These are phyloP conservation scores for Erinaceus europaeus DNA, from an alignment of 2,113 vertebrate species.

Conservation along the genomic window DNA sequence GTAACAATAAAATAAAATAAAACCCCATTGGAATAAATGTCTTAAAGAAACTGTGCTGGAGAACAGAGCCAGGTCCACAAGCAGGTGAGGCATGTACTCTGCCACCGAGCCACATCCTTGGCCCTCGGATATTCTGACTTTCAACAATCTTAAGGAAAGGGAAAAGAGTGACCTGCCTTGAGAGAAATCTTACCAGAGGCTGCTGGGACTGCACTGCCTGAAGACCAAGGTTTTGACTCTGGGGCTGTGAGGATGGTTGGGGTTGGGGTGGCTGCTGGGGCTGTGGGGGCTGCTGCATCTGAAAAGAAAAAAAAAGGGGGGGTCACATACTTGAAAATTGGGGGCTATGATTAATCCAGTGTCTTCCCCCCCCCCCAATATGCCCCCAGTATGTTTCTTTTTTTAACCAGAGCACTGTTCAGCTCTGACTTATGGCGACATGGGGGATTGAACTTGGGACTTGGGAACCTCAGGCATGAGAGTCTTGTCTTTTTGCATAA, in stretches of 20 bases:
- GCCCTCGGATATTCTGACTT: background rate
- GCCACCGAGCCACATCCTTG: too few relatives aligned
- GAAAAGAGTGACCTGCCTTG: background rate
- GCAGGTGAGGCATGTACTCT: too few relatives aligned
- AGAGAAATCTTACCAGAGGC: conserved; percentile 84
- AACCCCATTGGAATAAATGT: too few relatives aligned
- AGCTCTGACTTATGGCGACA: too few relatives aligned
- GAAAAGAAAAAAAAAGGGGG: conserved; percentile 16
- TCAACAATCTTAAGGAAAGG: background rate
- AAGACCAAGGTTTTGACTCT: conserved; percentile 73
- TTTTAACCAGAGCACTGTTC: too few relatives aligned
- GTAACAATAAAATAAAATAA: too few relatives aligned
- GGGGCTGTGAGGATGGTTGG: conserved; percentile 63
- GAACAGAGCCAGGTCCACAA: too few relatives aligned
- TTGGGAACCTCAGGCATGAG: too few relatives aligned
- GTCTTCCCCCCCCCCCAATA: too few relatives aligned
- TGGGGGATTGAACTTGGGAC: too few relatives aligned
- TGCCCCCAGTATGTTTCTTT: background rate
- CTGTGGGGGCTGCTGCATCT: conserved; percentile 56
- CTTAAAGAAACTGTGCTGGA: too few relatives aligned
- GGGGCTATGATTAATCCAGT: background rate
- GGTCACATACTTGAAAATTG: background rate
- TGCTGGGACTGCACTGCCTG: conserved; percentile 82
- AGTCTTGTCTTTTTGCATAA: too few relatives aligned
- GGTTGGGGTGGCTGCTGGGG: background rate